Conservation (phyloP, 2,888 invertebrate species). For the Doris montereyensis region DNA sequence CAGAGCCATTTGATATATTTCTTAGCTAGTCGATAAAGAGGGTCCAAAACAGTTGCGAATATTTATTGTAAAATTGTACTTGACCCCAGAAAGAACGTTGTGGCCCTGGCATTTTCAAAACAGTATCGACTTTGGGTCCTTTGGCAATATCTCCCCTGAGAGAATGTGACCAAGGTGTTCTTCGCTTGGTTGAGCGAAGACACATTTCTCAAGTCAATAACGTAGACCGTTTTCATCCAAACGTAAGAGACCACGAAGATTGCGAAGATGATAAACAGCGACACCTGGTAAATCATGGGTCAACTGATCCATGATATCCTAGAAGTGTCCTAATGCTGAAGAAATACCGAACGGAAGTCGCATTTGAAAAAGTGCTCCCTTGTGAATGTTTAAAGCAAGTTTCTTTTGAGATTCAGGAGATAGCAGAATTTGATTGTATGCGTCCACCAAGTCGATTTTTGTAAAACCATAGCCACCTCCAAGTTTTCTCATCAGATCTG, state of each 20-base stretch:
- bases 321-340: slow-evolving; percentile 7
- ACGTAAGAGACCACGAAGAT: too few relatives aligned
- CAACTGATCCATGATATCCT: slow-evolving; percentile 5
- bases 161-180: too few relatives aligned
- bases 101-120: too few relatives aligned
- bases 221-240: too few relatives aligned
- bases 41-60: not conserved
- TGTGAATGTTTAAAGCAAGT: slow-evolving; percentile 27
- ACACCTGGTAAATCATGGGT: too few relatives aligned
- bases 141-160: too few relatives aligned
- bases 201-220: too few relatives aligned
- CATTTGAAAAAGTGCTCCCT: slow-evolving; percentile 33
- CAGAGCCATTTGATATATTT: not conserved
- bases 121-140: too few relatives aligned
- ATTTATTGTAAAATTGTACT: too few relatives aligned
- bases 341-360: slow-evolving; percentile 37
- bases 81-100: too few relatives aligned
- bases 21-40: not conserved
- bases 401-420: slow-evolving; percentile 30
- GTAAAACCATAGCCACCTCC: slow-evolving; percentile 43
- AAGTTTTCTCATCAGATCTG: slow-evolving; percentile 53
- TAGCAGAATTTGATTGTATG: slow-evolving; percentile 41
- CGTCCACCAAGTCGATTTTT: slow-evolving; percentile 40
- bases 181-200: too few relatives aligned
- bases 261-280: too few relatives aligned